Conservation (phyloP, 2,888 invertebrate genomes). For the Drosophila anomelani region DNA sequence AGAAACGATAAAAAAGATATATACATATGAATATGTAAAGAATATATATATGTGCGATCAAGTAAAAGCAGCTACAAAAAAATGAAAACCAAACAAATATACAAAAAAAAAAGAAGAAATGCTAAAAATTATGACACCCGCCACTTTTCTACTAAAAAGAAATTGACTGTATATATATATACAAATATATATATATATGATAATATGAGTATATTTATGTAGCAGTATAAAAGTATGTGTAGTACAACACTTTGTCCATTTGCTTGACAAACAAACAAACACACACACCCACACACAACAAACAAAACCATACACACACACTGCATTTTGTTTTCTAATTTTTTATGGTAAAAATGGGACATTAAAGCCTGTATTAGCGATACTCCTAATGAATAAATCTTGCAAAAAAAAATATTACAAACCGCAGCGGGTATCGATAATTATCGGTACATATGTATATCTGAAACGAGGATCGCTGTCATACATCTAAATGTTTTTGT, state of each 20-base stretch:
- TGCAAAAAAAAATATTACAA: constrained; percentile 40
- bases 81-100: constrained; percentile 21
- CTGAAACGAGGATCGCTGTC: constrained; percentile 52
- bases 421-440: constrained; percentile 11
- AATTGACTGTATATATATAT: constrained; percentile 75
- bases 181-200: constrained; percentile 54
- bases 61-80: constrained; percentile 43
- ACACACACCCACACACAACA: constrained; percentile 29
- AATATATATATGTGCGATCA: constrained; percentile 57
- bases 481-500: constrained; percentile 71
- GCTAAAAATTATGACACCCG: constrained; percentile 73
- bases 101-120: constrained; percentile 36
- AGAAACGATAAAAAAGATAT: constrained; percentile 8
- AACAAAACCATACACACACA: constrained; percentile 30
- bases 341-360: constrained; percentile 42
- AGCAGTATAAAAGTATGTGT: constrained; percentile 67
- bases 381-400: constrained; percentile 50
- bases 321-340: constrained; percentile 40
- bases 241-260: constrained; percentile 61
- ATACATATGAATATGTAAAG: constrained; percentile 55
- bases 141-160: constrained; percentile 73
- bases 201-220: constrained; percentile 50
- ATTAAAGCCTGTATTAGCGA: constrained; percentile 71
- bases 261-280: constrained; percentile 56
- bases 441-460: not conserved